These are phyloP conservation scores for Liopterus haemorrhoidalis DNA, from an alignment of 2,888 invertebrate genomes.

Conservation along the genomic window DNA sequence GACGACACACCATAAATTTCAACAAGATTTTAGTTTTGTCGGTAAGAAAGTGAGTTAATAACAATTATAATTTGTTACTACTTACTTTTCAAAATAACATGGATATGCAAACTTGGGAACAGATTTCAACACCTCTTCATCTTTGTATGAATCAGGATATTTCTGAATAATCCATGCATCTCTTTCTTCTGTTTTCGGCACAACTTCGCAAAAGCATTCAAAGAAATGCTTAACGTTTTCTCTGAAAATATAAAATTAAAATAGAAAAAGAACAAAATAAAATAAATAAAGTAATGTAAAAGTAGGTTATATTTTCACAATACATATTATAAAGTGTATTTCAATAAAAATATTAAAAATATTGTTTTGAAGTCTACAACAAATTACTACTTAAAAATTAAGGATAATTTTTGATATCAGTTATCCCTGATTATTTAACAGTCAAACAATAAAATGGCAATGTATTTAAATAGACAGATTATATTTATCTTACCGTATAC, in stretches of 20 bases:
- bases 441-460: no score
- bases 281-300: slow-evolving; percentile 13
- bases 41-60: slow-evolving; percentile 4
- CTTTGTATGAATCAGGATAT: slow-evolving; percentile 77
- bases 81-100: slow-evolving; percentile 71
- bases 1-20: no score
- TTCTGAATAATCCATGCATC: slow-evolving; percentile 71
- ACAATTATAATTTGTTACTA: slow-evolving; percentile 33
- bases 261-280: slow-evolving; percentile 11
- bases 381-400: no score
- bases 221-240: slow-evolving; percentile 73
- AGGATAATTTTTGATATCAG: no score
- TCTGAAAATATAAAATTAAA: slow-evolving; percentile 48
- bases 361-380: no score
- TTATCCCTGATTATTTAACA: no score
- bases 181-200: slow-evolving; percentile 57
- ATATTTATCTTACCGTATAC: slow-evolving; percentile 33
- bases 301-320: no score
- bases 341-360: no score
- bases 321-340: no score
- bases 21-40: no score
- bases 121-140: slow-evolving; percentile 77
- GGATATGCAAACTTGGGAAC: slow-evolving; percentile 91
- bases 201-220: slow-evolving; percentile 80
- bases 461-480: slow-evolving; percentile 1